Conservation (phyloP, 2,113 vertebrate genomes). For the Isichthys henryi region DNA sequence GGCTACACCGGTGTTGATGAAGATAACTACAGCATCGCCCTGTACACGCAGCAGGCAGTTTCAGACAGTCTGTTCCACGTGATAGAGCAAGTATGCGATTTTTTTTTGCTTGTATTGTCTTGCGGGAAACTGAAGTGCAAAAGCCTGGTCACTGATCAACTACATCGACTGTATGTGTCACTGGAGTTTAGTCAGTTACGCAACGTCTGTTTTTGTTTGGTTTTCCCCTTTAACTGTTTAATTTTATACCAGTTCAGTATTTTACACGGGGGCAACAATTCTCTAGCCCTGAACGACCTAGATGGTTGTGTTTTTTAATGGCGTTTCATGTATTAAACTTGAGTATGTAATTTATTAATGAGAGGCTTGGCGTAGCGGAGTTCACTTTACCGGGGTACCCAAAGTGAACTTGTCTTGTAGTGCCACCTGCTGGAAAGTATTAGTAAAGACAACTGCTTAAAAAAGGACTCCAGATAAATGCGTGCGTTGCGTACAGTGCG, state of each 20-base stretch:
- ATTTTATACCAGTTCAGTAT: background rate
- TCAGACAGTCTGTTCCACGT: conserved; percentile 76
- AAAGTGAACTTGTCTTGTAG: background rate
- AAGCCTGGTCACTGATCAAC: conserved; percentile 5
- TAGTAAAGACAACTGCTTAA: background rate
- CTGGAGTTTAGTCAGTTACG: background rate
- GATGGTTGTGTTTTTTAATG: background rate
- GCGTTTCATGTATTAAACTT: background rate
- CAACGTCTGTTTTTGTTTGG: background rate
- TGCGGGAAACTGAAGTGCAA: background rate
- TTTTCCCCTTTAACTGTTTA: background rate
- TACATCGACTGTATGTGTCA: background rate
- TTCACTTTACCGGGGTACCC: background rate
- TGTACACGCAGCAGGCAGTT: conserved; percentile 74
- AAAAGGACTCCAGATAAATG: background rate
- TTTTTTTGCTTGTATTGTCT: conserved; percentile 13
- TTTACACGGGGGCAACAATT: background rate
- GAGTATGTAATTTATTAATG: background rate
- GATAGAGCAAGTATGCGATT: conserved; percentile 74
- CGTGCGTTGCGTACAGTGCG: background rate
- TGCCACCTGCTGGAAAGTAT: background rate
- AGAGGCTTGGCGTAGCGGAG: background rate
- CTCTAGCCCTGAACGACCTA: background rate
- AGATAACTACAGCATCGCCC: conserved; percentile 76
- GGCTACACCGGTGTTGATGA: conserved; percentile 78